Percentiles rank a stretch among this genome's conserved stretches.
phyloP scores from a whole-genome alignment of 1,140 invertebrate species.

The honey bee (Apis mellifera) region Amel_HAv3.1 CM009946.2:4121001-4121500 shows the following conservation, averaged over 20 bases:
- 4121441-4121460: slow-evolving; percentile 70
- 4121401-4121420: not conserved
- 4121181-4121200: slow-evolving; percentile 81
- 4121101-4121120: slow-evolving; percentile 81
- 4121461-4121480: slow-evolving; percentile 39
- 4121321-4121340: slow-evolving; percentile 29
- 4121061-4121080: slow-evolving; percentile 71
- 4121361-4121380: slow-evolving; percentile 77
- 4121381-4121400: slow-evolving; percentile 67
- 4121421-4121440: slow-evolving; percentile 64
- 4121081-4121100: slow-evolving; percentile 73
- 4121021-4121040: slow-evolving; percentile 43
- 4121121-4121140: slow-evolving; percentile 82
- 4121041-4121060: slow-evolving; percentile 60
- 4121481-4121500: slow-evolving; percentile 44
- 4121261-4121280: slow-evolving; percentile 21
- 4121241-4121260: slow-evolving; percentile 18
- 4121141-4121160: slow-evolving; percentile 82
- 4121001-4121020: slow-evolving; percentile 54
- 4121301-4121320: slow-evolving; percentile 28
- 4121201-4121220: slow-evolving; percentile 79
- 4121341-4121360: slow-evolving; percentile 66
- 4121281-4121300: slow-evolving; percentile 42
- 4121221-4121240: slow-evolving; percentile 17
- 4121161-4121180: slow-evolving; percentile 82